A percentile compares a stretch with the other conserved stretches of the same genome.
Conservation (phyloP, 2,888 invertebrate species). For the Caradrina clavipalpis region DNA sequence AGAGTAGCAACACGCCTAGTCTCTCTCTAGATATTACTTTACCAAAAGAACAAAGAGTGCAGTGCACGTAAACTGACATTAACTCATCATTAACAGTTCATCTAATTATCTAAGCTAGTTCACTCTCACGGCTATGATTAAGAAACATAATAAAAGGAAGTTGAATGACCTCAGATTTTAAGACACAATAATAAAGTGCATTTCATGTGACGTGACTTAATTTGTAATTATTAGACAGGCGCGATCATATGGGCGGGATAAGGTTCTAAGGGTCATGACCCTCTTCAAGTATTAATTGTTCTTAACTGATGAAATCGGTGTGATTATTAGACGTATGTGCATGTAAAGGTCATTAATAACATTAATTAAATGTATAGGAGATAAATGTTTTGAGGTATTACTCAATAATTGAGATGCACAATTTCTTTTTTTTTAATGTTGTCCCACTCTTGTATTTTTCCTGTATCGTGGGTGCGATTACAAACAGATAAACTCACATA, state of each 20-base stretch:
- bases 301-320: too few relatives aligned
- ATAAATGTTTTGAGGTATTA: too few relatives aligned
- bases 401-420: too few relatives aligned
- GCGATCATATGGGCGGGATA: too few relatives aligned
- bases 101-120: neutral
- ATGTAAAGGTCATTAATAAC: neutral
- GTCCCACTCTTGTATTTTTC: too few relatives aligned
- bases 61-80: slow-evolving; percentile 1
- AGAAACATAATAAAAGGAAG: slow-evolving; percentile 29
- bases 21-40: neutral
- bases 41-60: neutral
- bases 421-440: too few relatives aligned
- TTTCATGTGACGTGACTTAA: neutral
- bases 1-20: too few relatives aligned
- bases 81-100: slow-evolving; percentile 23
- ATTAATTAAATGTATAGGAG: neutral
- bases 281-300: too few relatives aligned
- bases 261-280: too few relatives aligned
- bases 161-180: slow-evolving; percentile 33
- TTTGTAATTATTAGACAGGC: neutral
- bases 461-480: too few relatives aligned
- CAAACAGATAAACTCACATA: too few relatives aligned
- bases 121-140: slow-evolving; percentile 41
- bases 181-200: slow-evolving; percentile 5
- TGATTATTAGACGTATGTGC: slow-evolving; percentile 3